phyloP scores from a whole-genome alignment of 1,140 invertebrate species.

The Psix sp. region DNA sequence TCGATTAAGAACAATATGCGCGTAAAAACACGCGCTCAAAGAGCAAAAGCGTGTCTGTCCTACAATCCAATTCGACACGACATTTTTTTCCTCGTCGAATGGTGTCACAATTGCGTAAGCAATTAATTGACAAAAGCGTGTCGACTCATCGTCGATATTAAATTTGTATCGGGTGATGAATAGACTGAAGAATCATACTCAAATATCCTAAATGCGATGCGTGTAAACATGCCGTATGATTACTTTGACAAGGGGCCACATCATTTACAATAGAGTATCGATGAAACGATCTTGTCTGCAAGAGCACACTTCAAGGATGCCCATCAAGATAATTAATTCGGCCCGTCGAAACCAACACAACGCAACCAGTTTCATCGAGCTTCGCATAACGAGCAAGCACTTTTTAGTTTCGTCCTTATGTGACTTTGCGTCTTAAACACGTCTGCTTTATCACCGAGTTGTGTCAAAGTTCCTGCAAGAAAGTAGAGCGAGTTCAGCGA shows the following conservation, averaged over 20 bases:
- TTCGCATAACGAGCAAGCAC: slow-evolving; percentile 5
- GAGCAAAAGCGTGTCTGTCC: not conserved
- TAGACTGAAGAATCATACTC: slow-evolving; percentile 35
- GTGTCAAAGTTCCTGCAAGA: slow-evolving; percentile 31
- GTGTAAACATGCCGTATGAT: slow-evolving; percentile 48
- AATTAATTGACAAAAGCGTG: slow-evolving; percentile 45
- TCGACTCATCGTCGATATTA: slow-evolving; percentile 43
- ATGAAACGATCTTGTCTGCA: slow-evolving; percentile 24
- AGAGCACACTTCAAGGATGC: slow-evolving; percentile 44
- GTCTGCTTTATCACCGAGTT: slow-evolving; percentile 2
- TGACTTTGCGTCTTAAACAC: slow-evolving; percentile 1
- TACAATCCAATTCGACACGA: no score
- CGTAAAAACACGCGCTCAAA: not conserved
- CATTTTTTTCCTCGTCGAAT: no score
- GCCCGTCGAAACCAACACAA: slow-evolving; percentile 22
- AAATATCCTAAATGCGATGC: slow-evolving; percentile 42
- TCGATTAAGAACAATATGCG: no score
- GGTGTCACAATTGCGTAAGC: slow-evolving; percentile 25
- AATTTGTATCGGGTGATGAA: slow-evolving; percentile 45
- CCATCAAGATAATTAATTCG: slow-evolving; percentile 47
- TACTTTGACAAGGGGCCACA: slow-evolving; percentile 39
- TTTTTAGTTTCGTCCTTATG: slow-evolving; percentile 4
- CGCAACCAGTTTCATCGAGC: slow-evolving; percentile 27
- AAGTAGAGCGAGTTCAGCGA: no score
- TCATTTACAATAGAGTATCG: slow-evolving; percentile 43